Evolutionary conservation across 2,113 vertebrate species (phyloP).

Genomic region (Ia io): DNA sequence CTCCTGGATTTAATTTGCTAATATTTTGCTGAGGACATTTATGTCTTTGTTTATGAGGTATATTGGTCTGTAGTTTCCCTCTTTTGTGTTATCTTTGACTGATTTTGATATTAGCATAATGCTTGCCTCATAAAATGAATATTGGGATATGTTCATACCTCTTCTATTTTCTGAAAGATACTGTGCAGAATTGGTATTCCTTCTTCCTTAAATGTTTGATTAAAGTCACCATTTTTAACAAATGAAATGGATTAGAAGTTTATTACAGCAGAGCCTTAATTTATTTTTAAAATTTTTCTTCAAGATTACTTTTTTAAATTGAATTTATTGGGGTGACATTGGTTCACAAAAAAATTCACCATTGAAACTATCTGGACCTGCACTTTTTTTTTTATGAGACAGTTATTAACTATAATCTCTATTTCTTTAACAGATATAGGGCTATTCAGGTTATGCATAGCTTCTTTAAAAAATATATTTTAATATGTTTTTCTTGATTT

Average conservation of each 20-base stretch:
- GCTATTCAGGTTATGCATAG: background rate
- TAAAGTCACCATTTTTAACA: background rate
- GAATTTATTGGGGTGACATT: background rate
- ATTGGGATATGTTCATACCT: background rate
- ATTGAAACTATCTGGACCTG: background rate
- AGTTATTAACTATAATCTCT: background rate
- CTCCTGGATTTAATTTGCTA: constrained; percentile 10
- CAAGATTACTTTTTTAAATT: background rate
- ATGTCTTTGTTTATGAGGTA: background rate
- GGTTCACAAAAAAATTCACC: background rate
- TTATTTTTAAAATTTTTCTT: background rate
- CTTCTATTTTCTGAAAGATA: constrained; percentile 42
- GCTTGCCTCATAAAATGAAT: constrained; percentile 26
- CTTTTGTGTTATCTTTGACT: constrained; percentile 31
- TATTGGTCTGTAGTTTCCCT: background rate
- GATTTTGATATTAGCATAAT: constrained; percentile 41
- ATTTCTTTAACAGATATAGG: background rate
- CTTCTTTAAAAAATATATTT: background rate
- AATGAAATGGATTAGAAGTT: background rate
- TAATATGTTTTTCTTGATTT: too few species aligned
- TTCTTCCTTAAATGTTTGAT: constrained; percentile 25
- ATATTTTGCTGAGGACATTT: constrained; percentile 47
- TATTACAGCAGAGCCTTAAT: background rate
- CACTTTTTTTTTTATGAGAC: background rate
- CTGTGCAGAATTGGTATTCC: background rate